Conservation (phyloP, 2,888 invertebrate species). For the Desoria tigrina region DNA sequence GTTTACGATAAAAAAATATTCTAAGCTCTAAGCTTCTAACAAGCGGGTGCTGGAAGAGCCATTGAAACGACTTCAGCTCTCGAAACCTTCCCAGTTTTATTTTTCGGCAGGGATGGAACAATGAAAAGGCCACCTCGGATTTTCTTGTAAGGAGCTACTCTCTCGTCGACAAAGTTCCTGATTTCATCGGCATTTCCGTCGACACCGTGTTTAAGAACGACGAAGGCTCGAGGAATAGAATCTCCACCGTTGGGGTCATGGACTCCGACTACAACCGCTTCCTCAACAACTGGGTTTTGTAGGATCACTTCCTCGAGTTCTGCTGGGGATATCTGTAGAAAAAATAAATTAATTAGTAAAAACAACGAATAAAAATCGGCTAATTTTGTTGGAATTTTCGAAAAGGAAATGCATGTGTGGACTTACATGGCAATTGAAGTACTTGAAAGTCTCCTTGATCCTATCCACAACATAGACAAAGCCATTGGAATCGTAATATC, state of each 20-base stretch:
- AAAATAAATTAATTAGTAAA: background rate
- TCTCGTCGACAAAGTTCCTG: slow-evolving; percentile 14
- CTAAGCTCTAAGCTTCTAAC: no score
- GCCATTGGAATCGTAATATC: slow-evolving; percentile 40
- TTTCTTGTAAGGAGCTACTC: slow-evolving; percentile 46
- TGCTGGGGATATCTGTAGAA: slow-evolving; percentile 44
- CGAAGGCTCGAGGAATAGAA: slow-evolving; percentile 42
- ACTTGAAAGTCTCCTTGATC: no score
- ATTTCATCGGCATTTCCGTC: slow-evolving; percentile 3
- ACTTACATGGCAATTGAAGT: slow-evolving; percentile 44
- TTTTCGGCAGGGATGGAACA: slow-evolving; percentile 43
- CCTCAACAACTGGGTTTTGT: slow-evolving; percentile 39
- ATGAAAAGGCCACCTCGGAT: slow-evolving; percentile 45
- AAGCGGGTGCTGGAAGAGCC: slow-evolving; percentile 35
- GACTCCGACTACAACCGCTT: slow-evolving; percentile 43
- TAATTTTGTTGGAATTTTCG: no score
- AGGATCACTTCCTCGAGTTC: slow-evolving; percentile 46
- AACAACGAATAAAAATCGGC: no score
- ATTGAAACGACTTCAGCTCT: slow-evolving; percentile 35
- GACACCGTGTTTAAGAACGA: background rate
- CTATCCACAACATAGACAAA: slow-evolving; percentile 45
- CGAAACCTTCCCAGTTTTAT: slow-evolving; percentile 48
- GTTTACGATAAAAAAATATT: no score
- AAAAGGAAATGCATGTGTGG: slow-evolving; percentile 33
- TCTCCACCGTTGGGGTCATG: slow-evolving; percentile 30